Evolutionary conservation across 2,888 invertebrate species (phyloP).

Genomic region (Hofmannophila pseudospretella): DNA sequence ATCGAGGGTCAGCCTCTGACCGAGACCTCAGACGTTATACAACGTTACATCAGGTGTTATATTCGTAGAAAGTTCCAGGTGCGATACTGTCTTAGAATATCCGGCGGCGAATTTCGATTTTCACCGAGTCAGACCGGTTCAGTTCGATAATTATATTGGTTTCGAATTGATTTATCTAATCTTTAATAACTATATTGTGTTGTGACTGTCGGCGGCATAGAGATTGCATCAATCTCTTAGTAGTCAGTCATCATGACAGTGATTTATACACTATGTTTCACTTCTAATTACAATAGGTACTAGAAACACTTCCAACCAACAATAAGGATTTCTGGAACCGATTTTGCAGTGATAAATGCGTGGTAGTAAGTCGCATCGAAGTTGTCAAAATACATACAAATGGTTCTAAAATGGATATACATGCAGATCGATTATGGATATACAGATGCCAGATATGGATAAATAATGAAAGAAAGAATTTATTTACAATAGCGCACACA

Average conservation of each 20-base stretch:
- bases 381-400: too few species aligned
- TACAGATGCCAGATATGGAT: too few species aligned
- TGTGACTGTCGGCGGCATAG: not conserved
- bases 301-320: too few species aligned
- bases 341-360: too few species aligned
- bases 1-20: slow-evolving; percentile 42
- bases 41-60: slow-evolving; percentile 41
- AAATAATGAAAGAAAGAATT: too few species aligned
- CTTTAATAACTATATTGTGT: not conserved
- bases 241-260: not conserved
- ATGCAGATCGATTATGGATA: too few species aligned
- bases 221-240: not conserved
- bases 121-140: slow-evolving; percentile 27
- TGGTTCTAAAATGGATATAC: too few species aligned
- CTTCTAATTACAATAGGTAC: too few species aligned
- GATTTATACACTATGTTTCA: too few species aligned
- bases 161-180: slow-evolving; percentile 3
- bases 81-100: slow-evolving; percentile 26
- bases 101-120: slow-evolving; percentile 46
- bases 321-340: too few species aligned
- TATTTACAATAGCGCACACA: too few species aligned
- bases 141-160: not conserved
- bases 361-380: too few species aligned
- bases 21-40: slow-evolving; percentile 59
- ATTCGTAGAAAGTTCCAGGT: slow-evolving; percentile 54